phyloP scores from a whole-genome alignment of 2,888 invertebrate species.

The Oscheius myriophilus region DNA sequence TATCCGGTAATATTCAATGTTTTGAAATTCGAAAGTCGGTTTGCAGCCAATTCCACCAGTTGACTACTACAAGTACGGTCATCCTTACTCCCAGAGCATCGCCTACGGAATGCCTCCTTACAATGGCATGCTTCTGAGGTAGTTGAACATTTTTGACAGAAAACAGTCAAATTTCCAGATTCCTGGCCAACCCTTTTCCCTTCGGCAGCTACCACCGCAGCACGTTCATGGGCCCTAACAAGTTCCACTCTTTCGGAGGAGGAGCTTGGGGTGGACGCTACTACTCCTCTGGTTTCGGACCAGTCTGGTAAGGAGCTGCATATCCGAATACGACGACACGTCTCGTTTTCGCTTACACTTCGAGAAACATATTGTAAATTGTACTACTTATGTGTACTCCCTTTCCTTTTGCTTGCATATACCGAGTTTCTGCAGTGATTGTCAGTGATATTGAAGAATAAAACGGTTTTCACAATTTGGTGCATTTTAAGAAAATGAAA shows the following conservation, averaged over 20 bases:
- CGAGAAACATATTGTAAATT: too few species aligned
- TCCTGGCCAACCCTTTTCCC: conserved; percentile 57
- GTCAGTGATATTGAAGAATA: too few species aligned
- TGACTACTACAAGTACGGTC: conserved; percentile 24
- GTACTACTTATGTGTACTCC: too few species aligned
- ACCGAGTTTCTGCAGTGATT: too few species aligned
- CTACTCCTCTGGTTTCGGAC: conserved; percentile 55
- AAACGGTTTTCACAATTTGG: too few species aligned
- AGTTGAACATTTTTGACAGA: background rate
- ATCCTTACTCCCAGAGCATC: conserved; percentile 50
- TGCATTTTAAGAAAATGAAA: too few species aligned
- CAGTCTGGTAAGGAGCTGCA: conserved; percentile 50
- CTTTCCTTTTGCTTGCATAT: too few species aligned
- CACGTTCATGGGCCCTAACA: conserved; percentile 57
- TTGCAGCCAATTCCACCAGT: conserved; percentile 29
- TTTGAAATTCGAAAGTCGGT: too few species aligned
- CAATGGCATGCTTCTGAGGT: conserved; percentile 56
- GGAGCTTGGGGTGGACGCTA: conserved; percentile 56
- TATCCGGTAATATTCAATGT: conserved; percentile 20
- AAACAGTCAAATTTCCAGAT: conserved; percentile 32
- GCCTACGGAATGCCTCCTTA: conserved; percentile 60
- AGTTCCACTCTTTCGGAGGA: conserved; percentile 59
- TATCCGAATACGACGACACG: too few species aligned
- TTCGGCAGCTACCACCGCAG: conserved; percentile 38
- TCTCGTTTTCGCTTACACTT: too few species aligned